A percentile compares a stretch with the other conserved stretches of the same genome.
phyloP scores from a whole-genome alignment of 2,888 invertebrate genomes.

The Hyposoter dolosus region DNA sequence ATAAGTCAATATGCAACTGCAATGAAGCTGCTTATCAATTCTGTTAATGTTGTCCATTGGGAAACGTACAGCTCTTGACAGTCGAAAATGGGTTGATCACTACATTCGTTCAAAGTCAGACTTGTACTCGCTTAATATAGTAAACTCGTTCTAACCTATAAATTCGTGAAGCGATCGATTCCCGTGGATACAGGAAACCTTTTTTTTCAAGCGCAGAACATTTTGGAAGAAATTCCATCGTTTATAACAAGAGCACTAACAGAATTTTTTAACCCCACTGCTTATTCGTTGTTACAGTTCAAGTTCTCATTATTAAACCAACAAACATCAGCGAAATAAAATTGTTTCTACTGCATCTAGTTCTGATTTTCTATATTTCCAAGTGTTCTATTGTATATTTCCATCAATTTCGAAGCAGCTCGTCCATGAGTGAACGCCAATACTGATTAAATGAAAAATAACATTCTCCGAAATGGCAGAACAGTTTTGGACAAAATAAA shows the following conservation, averaged over 20 bases:
- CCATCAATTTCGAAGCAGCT: background rate
- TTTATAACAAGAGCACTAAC: background rate
- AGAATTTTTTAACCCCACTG: background rate
- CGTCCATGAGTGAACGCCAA: background rate
- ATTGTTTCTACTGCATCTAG: background rate
- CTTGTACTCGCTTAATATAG: conserved; percentile 59
- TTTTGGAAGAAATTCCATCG: conserved; percentile 27
- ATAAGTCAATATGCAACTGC: background rate
- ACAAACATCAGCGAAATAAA: background rate
- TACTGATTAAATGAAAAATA: background rate
- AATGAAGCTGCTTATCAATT: background rate
- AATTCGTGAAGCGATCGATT: conserved; percentile 46
- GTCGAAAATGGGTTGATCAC: conserved; percentile 56
- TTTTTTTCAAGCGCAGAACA: conserved; percentile 2
- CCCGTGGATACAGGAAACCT: conserved; percentile 12
- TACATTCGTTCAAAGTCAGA: conserved; percentile 54
- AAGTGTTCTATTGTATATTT: background rate
- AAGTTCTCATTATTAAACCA: conserved; percentile 31
- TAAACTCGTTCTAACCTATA: conserved; percentile 51
- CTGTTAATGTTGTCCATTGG: background rate
- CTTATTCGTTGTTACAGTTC: conserved; percentile 24
- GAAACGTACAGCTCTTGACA: background rate
- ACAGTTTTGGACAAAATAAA: background rate
- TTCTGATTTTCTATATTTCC: background rate
- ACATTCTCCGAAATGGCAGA: background rate